Evolutionary conservation across 2,888 invertebrate genomes (phyloP).

Genomic region (Mythimna albipuncta): DNA sequence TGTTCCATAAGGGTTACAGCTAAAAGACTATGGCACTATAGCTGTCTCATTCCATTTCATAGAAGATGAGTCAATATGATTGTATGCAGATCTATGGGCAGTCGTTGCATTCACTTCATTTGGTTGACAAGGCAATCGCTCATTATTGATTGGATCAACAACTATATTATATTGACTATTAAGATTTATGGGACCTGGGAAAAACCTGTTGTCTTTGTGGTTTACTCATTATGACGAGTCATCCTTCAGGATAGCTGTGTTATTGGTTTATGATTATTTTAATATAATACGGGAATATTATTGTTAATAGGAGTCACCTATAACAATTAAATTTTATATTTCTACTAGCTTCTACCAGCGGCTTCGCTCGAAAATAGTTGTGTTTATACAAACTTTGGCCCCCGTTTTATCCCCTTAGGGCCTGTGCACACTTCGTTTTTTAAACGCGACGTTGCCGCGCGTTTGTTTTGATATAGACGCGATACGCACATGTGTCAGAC

Average conservation of each 20-base stretch:
- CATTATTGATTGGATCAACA: constrained; percentile 25
- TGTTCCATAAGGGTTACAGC: not conserved
- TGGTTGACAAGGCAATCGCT: constrained; percentile 27
- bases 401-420: too few relatives aligned
- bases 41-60: constrained; percentile 1
- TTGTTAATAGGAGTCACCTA: not conserved
- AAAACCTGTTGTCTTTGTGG: constrained; percentile 14
- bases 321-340: too few relatives aligned
- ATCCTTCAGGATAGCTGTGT: constrained; percentile 8
- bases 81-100: constrained; percentile 41
- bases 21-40: not conserved
- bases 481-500: too few relatives aligned
- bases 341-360: too few relatives aligned
- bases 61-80: constrained; percentile 33
- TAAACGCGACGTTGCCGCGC: too few relatives aligned
- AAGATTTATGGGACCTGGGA: constrained; percentile 16
- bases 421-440: too few relatives aligned
- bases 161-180: not conserved
- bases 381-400: too few relatives aligned
- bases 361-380: too few relatives aligned
- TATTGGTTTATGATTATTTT: not conserved
- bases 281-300: constrained; percentile 18
- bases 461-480: too few relatives aligned
- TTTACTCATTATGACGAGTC: not conserved
- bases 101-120: constrained; percentile 6